Base-by-base conservation (phyloP, 1,140 invertebrate genomes). In the Nasonia vitripennis region DNA sequence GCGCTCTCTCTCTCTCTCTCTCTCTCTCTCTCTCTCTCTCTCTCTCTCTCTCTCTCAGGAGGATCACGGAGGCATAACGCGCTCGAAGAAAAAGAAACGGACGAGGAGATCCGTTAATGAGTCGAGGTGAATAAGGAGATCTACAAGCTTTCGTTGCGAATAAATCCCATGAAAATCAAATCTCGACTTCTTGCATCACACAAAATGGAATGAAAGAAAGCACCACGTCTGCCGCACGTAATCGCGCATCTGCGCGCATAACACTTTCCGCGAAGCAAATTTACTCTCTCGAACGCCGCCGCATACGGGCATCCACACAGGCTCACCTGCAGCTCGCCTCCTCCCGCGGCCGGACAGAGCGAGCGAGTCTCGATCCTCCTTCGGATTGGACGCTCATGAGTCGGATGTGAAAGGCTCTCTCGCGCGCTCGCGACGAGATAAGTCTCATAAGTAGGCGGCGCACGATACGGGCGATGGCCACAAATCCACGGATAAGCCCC, bases 401-500 rank as follows among this genome's bases (percentile, higher is more conserved):
- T 83, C 23, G 77, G 84, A 81, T 37, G 85, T 81, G 87, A 87
- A 79, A 83, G 74, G 78, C 68, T 83, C 67, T 82, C 45, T 45
- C 37, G 1, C 41, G 37, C 48, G 74, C 82, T 75, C 86, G 81
- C 86, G 37, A 88, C 87, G 88, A 87, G 89, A 91, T 91, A 90
- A 89, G 89, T 89, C 89, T 90, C 89, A 91, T 91, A 90, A 92
- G 91, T 90, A 92, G 89, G 91, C 91, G 88, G 89, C 87, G 90
- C 90, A 91, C 91, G 90, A 89, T 90, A 90, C 85, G 86, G 86
- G 87, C 88, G 89, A 88, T 90, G 87, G 89, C 87, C 89, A 90
- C 90, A 91, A 91, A 91, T 90, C 90, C 89, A 85, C 78, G 88
- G 86, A 78, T 86, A 86, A 79, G 79, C 82, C 68, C 68, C 75